Evolutionary conservation across 2,113 vertebrate genomes (phyloP).

Genomic region (Peromyscus californicus): DNA sequence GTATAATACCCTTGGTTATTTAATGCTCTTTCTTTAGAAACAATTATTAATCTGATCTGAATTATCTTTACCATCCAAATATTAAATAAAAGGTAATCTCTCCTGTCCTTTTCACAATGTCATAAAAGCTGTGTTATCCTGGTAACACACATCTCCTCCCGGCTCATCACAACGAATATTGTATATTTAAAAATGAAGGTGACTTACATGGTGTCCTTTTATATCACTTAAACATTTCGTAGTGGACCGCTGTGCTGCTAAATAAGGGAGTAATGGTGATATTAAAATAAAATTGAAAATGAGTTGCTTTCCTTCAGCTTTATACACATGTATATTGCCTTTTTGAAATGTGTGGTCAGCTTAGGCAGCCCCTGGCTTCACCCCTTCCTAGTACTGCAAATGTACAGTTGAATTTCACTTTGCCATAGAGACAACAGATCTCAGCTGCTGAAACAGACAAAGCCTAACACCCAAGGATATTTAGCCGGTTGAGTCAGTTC

Average conservation of each 20-base stretch:
- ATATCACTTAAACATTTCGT: constrained; percentile 57
- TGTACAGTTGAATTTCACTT: not conserved
- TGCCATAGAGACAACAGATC: not conserved
- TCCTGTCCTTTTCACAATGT: constrained; percentile 46
- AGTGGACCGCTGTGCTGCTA: not conserved
- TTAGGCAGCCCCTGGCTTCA: not conserved
- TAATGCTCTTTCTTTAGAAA: constrained; percentile 18
- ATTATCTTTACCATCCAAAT: constrained; percentile 32
- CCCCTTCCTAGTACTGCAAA: not conserved
- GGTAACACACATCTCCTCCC: not conserved
- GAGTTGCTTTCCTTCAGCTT: not conserved
- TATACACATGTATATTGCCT: not conserved
- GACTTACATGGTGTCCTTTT: constrained; percentile 53
- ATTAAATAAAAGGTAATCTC: constrained; percentile 55
- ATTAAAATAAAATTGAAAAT: constrained; percentile 51
- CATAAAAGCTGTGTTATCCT: constrained; percentile 36
- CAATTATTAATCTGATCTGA: constrained; percentile 31
- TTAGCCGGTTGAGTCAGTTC: not conserved
- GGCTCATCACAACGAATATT: constrained; percentile 29
- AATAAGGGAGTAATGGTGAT: not conserved
- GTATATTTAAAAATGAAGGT: constrained; percentile 57
- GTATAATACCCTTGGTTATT: constrained; percentile 24
- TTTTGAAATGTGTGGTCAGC: not conserved
- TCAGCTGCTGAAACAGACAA: not conserved
- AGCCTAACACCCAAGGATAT: not conserved